Evolutionary conservation across 1,140 invertebrate species (phyloP).

Genomic region (Drosophila sp.): DNA sequence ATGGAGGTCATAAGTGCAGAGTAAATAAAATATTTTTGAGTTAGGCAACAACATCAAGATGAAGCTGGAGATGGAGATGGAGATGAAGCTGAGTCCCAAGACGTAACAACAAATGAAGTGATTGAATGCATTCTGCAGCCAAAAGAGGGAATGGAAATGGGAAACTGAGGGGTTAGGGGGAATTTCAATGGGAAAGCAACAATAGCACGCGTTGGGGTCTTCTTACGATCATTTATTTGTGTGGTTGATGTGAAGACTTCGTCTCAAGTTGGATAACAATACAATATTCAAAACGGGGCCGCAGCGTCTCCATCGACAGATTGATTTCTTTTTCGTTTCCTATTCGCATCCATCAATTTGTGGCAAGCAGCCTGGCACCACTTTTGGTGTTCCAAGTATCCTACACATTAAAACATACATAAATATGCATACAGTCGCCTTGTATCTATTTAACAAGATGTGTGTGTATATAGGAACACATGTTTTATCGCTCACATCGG

Average conservation of each 20-base stretch:
- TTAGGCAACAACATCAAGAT: conserved; percentile 41
- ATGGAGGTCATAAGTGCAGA: conserved; percentile 80
- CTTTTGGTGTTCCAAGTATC: conserved; percentile 27
- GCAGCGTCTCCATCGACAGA: conserved; percentile 49
- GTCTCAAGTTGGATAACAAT: conserved; percentile 32
- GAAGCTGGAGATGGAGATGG: conserved; percentile 24
- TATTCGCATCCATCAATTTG: conserved; percentile 66
- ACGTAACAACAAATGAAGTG: conserved; percentile 74
- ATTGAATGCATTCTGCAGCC: conserved; percentile 72
- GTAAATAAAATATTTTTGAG: conserved; percentile 80
- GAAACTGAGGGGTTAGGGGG: neutral
- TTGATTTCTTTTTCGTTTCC: conserved; percentile 72
- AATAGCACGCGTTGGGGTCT: conserved; percentile 69
- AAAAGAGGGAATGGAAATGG: conserved; percentile 28
- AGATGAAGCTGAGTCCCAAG: conserved; percentile 27
- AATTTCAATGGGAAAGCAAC: conserved; percentile 43
- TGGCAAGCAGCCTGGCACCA: conserved; percentile 47
- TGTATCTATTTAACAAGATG: neutral
- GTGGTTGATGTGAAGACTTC: neutral
- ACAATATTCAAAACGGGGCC: conserved; percentile 18
- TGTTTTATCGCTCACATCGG: conserved; percentile 34
- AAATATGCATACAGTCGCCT: conserved; percentile 8
- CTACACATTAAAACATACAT: conserved; percentile 3
- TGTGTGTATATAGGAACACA: conserved; percentile 24
- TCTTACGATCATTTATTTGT: conserved; percentile 31